These are phyloP conservation scores for Myotis pilosus DNA, from an alignment of 2,797 vertebrate genomes.

Conservation along the genomic window DNA sequence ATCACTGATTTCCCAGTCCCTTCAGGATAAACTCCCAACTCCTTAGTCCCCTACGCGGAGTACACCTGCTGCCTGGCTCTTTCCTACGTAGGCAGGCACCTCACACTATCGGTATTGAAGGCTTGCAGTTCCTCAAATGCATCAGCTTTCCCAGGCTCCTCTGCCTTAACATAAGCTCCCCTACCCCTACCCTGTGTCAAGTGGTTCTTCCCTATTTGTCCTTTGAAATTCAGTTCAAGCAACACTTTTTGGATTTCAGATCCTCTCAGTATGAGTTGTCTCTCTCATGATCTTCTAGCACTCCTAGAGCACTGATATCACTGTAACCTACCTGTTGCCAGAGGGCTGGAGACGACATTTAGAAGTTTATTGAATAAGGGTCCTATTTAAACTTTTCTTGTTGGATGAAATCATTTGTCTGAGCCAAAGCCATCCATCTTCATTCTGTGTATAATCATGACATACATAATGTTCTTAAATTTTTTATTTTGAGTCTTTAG, in stretches of 20 bases:
- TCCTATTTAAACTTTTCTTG: background rate
- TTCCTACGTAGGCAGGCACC: background rate
- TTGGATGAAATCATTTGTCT: background rate
- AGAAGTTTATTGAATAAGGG: background rate
- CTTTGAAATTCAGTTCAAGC: constrained; percentile 25
- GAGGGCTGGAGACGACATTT: background rate
- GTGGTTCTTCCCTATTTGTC: background rate
- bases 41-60: background rate
- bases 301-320: background rate
- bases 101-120: background rate
- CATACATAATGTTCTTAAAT: background rate
- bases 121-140: background rate
- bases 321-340: background rate
- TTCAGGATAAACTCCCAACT: background rate
- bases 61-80: background rate
- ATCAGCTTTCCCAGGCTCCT: background rate
- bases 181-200: background rate
- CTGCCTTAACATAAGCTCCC: background rate
- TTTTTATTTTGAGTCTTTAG: background rate
- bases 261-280: background rate
- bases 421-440: background rate
- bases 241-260: background rate
- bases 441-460: background rate
- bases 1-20: background rate
- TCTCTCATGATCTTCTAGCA: background rate